Evolutionary conservation across 2,888 invertebrate species (phyloP), one percentile per base, ranked within the genome.

Genomic region (Hipparchia semele): DNA sequence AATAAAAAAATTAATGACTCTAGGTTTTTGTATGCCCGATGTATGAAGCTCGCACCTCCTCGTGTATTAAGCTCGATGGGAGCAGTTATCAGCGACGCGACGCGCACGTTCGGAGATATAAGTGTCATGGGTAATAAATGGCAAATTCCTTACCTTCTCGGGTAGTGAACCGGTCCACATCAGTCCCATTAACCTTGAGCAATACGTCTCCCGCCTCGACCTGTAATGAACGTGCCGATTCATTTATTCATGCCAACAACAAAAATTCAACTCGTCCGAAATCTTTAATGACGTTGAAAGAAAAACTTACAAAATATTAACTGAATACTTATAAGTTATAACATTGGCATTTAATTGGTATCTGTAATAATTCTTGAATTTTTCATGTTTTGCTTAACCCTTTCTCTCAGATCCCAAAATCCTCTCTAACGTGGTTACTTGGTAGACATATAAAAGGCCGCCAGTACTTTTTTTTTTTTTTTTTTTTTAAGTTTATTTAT

Each of bases 131-230:
- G 83, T 89, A 87, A 86, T 88, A 90, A 90, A 87, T 87, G 83
- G 85, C 88, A 83, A 87, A 89, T 88, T 84, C 89, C 94, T 95
- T 94, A 97, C 98, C 98, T 96, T 98, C 98, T 95, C 98, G 97
- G 88, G 98, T 98, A 92, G 96, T 97, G 94, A 97, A 97, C 94
- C 97, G 96, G 94, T 97, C 97, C 86, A 98, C 98, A 94, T 98
- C 98, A 87, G 97, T 97, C 94, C 97, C 98, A 94, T 98, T 98
- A 88, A 98, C 97, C 95, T 97, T 97, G 92, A 98, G 95, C 94
- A 98, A 97, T 87, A 98, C 97, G 95, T 98, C 98, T 84, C 98
- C 98, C 86, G 98, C 97, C 95, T 98, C 98, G 87, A 98, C 96
- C 98, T 98, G 95, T 81, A 96, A 95, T 86, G 83, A 88, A 89